phyloP scores from a whole-genome alignment of 2,888 invertebrate genomes.

The Monopis laevigella region DNA sequence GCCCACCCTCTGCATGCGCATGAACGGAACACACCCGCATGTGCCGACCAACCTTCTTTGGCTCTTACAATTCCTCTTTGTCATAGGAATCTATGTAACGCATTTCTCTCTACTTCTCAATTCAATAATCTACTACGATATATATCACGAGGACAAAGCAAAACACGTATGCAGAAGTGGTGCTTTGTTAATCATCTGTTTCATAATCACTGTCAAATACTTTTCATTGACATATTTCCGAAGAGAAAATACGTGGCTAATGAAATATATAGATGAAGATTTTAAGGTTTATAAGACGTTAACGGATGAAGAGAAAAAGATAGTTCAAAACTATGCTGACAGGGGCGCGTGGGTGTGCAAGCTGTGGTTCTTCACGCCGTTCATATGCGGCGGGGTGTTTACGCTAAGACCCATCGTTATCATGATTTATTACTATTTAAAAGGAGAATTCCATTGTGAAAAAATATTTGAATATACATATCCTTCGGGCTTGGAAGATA shows the following conservation, averaged over 20 bases:
- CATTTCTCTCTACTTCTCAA: neutral
- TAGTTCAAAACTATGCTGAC: neutral
- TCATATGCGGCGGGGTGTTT: neutral
- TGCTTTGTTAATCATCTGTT: neutral
- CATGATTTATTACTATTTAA: conserved; percentile 1
- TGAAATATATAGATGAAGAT: conserved; percentile 2
- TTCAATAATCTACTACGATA: conserved; percentile 6
- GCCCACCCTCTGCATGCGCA: neutral
- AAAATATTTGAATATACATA: conserved; percentile 7
- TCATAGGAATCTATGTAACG: conserved; percentile 3
- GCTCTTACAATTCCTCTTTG: neutral
- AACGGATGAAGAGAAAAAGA: neutral
- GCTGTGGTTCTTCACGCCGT: conserved; percentile 5
- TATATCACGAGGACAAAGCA: neutral
- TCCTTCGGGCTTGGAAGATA: conserved; percentile 5
- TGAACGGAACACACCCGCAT: conserved; percentile 4
- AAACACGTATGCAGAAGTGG: conserved; percentile 1
- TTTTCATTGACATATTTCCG: neutral
- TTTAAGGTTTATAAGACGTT: neutral
- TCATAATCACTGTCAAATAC: conserved; percentile 3
- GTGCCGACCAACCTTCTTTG: conserved; percentile 1
- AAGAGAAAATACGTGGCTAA: conserved; percentile 1
- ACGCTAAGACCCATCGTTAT: conserved; percentile 1
- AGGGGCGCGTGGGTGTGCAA: conserved; percentile 7
- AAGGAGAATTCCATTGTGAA: conserved; percentile 1